Conservation (phyloP, 2,113 vertebrate genomes). For the Indicator maculatus region DNA sequence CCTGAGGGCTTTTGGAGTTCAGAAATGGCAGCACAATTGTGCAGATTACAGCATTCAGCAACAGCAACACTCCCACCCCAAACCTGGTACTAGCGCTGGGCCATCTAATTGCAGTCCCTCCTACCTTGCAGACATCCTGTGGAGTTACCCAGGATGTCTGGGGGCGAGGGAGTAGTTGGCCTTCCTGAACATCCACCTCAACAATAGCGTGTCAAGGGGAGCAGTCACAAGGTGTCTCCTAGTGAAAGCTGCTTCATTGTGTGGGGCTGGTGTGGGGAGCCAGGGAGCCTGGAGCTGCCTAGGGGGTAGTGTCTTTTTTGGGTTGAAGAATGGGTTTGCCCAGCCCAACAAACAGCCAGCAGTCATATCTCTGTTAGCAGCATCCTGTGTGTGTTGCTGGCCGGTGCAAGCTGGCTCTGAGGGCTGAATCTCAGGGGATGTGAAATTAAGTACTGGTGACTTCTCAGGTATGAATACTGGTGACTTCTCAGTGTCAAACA, state of each 20-base stretch:
- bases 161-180: background rate
- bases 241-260: rapidly evolving
- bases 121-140: rapidly evolving
- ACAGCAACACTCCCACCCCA: background rate
- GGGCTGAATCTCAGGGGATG: background rate
- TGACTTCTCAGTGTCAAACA: background rate
- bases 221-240: rapidly evolving
- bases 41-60: constrained; percentile 39
- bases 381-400: background rate
- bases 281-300: background rate
- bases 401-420: background rate
- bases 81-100: background rate
- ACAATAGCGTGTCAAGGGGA: background rate
- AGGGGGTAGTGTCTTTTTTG: background rate
- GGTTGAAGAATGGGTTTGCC: background rate
- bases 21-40: constrained; percentile 52
- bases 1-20: constrained; percentile 48
- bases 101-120: background rate
- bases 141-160: background rate
- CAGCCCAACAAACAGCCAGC: background rate
- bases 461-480: too few species aligned
- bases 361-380: background rate
- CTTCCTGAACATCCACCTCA: background rate
- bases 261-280: background rate
- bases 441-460: background rate